Percentiles rank a stretch among this genome's conserved stretches.
phyloP scores from a whole-genome alignment of 2,113 vertebrate species.

The Ptilonorhynchus violaceus region DNA sequence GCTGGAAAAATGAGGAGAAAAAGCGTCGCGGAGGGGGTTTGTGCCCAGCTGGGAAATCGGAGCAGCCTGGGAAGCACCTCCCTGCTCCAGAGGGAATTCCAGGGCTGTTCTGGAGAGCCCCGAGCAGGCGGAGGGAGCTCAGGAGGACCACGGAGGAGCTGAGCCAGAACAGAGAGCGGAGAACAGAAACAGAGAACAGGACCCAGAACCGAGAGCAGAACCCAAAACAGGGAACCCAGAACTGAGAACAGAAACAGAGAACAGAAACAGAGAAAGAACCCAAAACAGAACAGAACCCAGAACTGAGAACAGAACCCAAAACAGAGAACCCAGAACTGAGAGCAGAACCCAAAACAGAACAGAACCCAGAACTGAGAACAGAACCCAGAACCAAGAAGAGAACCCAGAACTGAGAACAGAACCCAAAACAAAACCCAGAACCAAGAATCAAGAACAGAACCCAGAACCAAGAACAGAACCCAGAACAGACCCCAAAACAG shows the following conservation, averaged over 20 bases:
- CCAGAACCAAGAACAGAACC: too few species aligned
- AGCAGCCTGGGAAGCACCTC: background rate
- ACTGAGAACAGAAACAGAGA: too few species aligned
- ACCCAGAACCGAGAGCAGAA: too few species aligned
- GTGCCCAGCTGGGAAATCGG: background rate
- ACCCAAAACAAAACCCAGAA: too few species aligned
- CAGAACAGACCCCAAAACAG: too few species aligned
- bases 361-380: background rate
- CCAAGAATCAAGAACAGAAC: too few species aligned
- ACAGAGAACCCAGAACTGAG: background rate
- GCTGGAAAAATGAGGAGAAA: background rate
- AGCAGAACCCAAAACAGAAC: too few species aligned
- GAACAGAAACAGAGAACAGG: too few species aligned
- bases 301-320: background rate
- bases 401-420: too few species aligned
- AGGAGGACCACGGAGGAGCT: background rate
- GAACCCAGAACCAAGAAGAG: background rate
- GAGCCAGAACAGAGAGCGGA: background rate
- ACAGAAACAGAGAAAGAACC: too few species aligned
- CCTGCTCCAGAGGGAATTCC: background rate
- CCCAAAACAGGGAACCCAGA: too few species aligned
- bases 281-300: too few species aligned
- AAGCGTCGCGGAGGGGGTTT: fast-evolving
- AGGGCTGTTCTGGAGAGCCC: background rate
- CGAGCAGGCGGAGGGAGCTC: background rate